Conservation (phyloP, 2,888 invertebrate genomes). For the Macrosoma leucophasiata region DNA sequence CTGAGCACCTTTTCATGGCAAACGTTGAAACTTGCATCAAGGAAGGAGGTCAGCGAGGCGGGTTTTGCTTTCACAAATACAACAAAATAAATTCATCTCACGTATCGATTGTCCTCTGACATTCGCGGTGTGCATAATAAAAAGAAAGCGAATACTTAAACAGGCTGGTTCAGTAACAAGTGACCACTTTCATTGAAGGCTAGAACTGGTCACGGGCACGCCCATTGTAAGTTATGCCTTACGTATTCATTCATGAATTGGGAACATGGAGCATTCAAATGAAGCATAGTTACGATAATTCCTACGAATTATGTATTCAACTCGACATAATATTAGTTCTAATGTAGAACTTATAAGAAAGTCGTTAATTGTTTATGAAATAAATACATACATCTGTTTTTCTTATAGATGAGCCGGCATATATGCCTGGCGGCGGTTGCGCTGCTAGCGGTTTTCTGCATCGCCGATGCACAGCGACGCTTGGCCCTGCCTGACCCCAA, state of each 20-base stretch:
- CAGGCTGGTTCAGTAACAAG: constrained; percentile 40
- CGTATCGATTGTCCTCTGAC: constrained; percentile 73
- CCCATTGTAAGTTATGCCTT: neutral
- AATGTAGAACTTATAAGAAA: too few species aligned
- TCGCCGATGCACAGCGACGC: constrained; percentile 87
- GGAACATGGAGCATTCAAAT: too few species aligned
- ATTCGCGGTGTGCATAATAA: constrained; percentile 64
- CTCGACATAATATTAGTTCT: too few species aligned
- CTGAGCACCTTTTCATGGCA: constrained; percentile 62
- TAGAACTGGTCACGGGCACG: neutral
- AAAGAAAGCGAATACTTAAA: constrained; percentile 71
- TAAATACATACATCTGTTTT: too few species aligned
- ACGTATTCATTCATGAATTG: neutral
- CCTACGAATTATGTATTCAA: too few species aligned
- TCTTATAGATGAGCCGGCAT: constrained; percentile 62
- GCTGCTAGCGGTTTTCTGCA: constrained; percentile 77
- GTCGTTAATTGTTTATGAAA: too few species aligned
- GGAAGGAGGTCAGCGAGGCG: constrained; percentile 68
- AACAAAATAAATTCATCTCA: constrained; percentile 75
- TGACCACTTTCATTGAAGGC: constrained; percentile 55
- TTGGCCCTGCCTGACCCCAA: constrained; percentile 91
- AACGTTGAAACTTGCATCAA: constrained; percentile 54
- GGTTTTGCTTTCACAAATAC: constrained; percentile 74
- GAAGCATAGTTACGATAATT: too few species aligned
- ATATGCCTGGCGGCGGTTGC: constrained; percentile 51